Evolutionary conservation across 2,888 invertebrate genomes (phyloP).

Genomic region (Escarpia spicata): DNA sequence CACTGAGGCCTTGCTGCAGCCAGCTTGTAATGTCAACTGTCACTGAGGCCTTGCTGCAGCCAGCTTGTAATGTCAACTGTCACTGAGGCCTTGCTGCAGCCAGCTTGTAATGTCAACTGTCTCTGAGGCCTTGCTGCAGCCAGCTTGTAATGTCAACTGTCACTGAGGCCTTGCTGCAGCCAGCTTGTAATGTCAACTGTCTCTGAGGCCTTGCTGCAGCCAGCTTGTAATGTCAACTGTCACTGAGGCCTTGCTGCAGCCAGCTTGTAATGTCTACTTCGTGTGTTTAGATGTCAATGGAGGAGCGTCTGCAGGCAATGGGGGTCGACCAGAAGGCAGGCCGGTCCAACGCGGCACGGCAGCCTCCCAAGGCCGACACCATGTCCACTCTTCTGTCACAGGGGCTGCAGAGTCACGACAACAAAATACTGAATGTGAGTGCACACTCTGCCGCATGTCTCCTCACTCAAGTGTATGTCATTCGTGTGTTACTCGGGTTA

Average conservation of each 20-base stretch:
- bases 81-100: background rate
- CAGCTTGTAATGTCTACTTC: background rate
- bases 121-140: background rate
- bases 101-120: background rate
- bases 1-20: background rate
- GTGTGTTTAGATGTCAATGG: slow-evolving; percentile 77
- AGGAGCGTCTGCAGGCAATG: slow-evolving; percentile 83
- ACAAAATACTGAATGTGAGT: slow-evolving; percentile 71
- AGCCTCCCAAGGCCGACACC: slow-evolving; percentile 71
- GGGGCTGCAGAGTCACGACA: slow-evolving; percentile 86
- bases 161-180: background rate
- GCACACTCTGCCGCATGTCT: background rate
- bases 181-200: background rate
- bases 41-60: background rate
- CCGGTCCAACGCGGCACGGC: slow-evolving; percentile 55
- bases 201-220: background rate
- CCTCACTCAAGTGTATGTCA: too few species aligned
- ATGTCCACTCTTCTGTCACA: slow-evolving; percentile 82
- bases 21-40: background rate
- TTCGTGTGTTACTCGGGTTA: too few species aligned
- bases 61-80: background rate
- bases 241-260: background rate
- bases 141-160: background rate
- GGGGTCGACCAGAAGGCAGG: slow-evolving; percentile 70
- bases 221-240: background rate